Base-by-base conservation (phyloP, 1,140 invertebrate species). In the Drosophila repletoides region DNA sequence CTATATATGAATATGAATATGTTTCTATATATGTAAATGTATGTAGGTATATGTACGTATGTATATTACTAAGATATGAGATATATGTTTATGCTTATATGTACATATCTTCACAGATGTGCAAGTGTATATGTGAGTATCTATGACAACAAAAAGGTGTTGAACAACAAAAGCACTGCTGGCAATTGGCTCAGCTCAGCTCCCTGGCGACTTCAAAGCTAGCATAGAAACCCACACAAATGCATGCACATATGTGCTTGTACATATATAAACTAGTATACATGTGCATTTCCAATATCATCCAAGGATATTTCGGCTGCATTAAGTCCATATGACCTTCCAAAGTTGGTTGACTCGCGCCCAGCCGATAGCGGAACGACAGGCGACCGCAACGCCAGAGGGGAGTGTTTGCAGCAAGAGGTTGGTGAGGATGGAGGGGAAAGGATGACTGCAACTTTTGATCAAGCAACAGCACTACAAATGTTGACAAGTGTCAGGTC, bases 311-410 rank as follows among this genome's bases (percentile, higher is more conserved):
- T 84, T 81, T 72, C 53, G 76, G 67, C 79, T 74, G 84, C 72
- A 56, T 69, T 80, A 67, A 76, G 79, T 73, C 79, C 74, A 88
- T 68, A 76, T 88, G 84, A 88, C 86, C 86, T 88, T 88, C 86
- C 60, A 88, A 81, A 88, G 86, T 88, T 88, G 86, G 73, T 88
- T 88, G 86, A 88, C 86, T 88, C 79, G 52, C 55, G 77, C 12
- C 40, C 28, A 52, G 51, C 60, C 43, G 55, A 45, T 29, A 48
- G 70, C 66, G 52, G 15, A 51, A 24, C 66, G 53, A 68, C 58
- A 29, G 6, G 26, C 19, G 28, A 33, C 26, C 2, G 10, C 33
- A 33, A 51, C 10, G 40, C n/a, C 10, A 28, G 12, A 61, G 55
- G 28, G 15, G 5, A 19, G 34, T 12, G 10, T 12, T n/a, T 7